A percentile compares a stretch with the other conserved stretches of the same genome.
Conservation (phyloP, 2,113 vertebrate species). For the Columba janthina region DNA sequence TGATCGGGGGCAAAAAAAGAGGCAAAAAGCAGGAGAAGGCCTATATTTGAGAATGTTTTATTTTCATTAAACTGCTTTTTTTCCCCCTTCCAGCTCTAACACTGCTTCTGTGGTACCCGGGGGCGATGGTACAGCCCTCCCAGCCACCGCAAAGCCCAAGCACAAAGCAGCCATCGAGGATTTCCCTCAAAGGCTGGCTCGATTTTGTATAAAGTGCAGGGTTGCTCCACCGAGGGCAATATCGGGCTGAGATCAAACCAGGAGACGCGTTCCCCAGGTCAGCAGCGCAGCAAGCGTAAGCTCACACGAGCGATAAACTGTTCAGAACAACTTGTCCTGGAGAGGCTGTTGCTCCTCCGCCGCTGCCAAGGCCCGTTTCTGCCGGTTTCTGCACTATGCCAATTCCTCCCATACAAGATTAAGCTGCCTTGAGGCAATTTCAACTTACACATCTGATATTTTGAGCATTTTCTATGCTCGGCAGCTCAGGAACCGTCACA, state of each 20-base stretch:
- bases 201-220: neutral
- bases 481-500: neutral
- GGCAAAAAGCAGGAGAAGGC: neutral
- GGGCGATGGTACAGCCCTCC: neutral
- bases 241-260: neutral
- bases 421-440: conserved; percentile 34
- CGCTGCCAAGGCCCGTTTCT: conserved; percentile 59
- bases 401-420: conserved; percentile 43
- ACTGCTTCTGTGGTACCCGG: fast-evolving
- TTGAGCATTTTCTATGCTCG: conserved; percentile 9
- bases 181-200: neutral
- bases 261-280: neutral
- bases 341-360: neutral
- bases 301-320: conserved; percentile 3
- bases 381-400: conserved; percentile 49
- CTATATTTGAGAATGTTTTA: neutral
- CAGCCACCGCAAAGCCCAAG: neutral
- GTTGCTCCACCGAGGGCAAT: neutral
- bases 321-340: conserved; percentile 29
- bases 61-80: neutral
- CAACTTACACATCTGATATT: conserved; percentile 10
- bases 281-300: neutral
- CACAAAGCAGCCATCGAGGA: neutral
- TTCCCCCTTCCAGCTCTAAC: neutral
- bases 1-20: neutral